Evolutionary conservation across 2,797 vertebrate species (phyloP).

Genomic region (Malurus splendens): DNA sequence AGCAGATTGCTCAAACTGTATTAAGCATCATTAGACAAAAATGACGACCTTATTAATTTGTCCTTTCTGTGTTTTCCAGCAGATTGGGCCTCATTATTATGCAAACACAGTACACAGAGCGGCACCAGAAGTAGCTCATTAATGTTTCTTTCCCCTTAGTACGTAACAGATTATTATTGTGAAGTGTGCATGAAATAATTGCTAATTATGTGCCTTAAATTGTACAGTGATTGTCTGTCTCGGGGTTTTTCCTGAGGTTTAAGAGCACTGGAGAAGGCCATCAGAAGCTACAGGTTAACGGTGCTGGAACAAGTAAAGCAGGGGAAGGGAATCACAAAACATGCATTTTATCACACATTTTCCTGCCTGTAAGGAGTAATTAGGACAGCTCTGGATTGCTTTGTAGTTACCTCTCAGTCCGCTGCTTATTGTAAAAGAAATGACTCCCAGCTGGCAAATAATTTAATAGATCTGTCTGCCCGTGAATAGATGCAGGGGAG

Average conservation of each 20-base stretch:
- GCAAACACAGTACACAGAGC: constrained; percentile 65
- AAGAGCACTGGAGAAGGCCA: background rate
- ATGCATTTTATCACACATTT: constrained; percentile 16
- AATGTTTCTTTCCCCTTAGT: constrained; percentile 60
- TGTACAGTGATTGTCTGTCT: constrained; percentile 41
- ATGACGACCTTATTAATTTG: constrained; percentile 72
- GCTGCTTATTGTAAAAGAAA: constrained; percentile 27
- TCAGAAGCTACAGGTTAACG: constrained; percentile 25
- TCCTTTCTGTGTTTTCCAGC: constrained; percentile 72
- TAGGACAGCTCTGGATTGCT: constrained; percentile 35
- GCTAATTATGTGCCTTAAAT: constrained; percentile 61
- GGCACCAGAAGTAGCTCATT: constrained; percentile 64
- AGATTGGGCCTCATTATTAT: constrained; percentile 74
- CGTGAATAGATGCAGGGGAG: background rate
- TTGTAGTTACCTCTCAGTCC: background rate
- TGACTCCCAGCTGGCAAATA: constrained; percentile 26
- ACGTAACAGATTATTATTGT: constrained; percentile 63
- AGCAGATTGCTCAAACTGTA: constrained; percentile 77
- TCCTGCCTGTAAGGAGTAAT: constrained; percentile 16
- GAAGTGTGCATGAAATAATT: constrained; percentile 62
- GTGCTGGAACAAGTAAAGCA: background rate
- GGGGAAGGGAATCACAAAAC: constrained; percentile 8
- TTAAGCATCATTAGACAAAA: constrained; percentile 73
- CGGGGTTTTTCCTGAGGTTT: background rate
- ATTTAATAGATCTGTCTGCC: constrained; percentile 41